These are phyloP conservation scores for Rafetus swinhoei DNA, from an alignment of 2,113 vertebrate species.

Conservation along the genomic window DNA sequence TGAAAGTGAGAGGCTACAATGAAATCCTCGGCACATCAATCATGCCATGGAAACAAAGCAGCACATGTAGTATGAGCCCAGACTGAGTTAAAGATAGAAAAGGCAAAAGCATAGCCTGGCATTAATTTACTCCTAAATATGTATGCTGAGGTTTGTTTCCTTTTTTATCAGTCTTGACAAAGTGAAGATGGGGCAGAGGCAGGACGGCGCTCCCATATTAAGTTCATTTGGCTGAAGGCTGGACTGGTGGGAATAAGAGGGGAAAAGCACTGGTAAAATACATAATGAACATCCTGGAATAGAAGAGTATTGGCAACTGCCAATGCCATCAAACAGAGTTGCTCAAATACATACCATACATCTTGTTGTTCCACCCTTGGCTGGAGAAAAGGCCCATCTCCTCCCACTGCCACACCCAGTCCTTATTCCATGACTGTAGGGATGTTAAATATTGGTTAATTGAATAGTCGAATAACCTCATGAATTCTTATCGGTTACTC, in stretches of 20 bases:
- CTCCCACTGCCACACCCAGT: background rate
- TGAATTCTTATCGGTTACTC: no score
- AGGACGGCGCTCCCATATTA: background rate
- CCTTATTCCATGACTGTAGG: background rate
- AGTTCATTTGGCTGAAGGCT: background rate
- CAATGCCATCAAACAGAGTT: background rate
- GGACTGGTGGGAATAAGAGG: background rate
- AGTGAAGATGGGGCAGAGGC: background rate
- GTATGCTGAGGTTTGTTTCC: background rate
- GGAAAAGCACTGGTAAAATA: background rate
- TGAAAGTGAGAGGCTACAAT: conserved; percentile 26
- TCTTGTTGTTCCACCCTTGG: background rate
- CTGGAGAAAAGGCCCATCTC: background rate
- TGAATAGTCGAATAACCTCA: no score
- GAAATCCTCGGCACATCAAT: conserved; percentile 15
- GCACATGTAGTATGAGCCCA: background rate
- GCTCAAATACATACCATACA: background rate
- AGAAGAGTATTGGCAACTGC: background rate
- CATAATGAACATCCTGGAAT: background rate
- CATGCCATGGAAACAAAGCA: conserved; percentile 1
- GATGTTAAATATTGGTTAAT: no score
- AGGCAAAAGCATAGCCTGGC: background rate
- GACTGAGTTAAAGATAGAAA: background rate
- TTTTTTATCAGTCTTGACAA: background rate
- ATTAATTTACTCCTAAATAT: background rate